Percentiles rank a stretch among this genome's conserved stretches.
Evolutionary conservation across 2,888 invertebrate genomes (phyloP).

Genomic region (Spodoptera picta): DNA sequence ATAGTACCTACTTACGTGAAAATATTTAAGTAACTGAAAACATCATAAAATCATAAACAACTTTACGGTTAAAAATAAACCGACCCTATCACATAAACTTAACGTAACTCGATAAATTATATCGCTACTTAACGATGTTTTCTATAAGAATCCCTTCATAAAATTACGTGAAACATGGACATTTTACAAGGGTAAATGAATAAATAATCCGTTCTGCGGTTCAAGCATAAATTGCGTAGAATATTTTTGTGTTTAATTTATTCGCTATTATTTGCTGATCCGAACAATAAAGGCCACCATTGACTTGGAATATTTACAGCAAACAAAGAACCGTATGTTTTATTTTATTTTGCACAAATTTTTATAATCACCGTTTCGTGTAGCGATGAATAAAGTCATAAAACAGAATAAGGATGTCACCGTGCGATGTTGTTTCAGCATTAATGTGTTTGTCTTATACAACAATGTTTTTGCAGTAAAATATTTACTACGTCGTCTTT

Average conservation of each 20-base stretch:
- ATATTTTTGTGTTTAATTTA: conserved; percentile 31
- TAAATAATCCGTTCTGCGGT: conserved; percentile 11
- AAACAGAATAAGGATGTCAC: conserved; percentile 34
- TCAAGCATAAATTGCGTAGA: conserved; percentile 10
- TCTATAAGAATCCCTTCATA: background rate
- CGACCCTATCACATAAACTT: background rate
- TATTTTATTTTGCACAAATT: conserved; percentile 27
- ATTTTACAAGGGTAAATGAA: conserved; percentile 5
- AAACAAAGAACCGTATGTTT: conserved; percentile 49
- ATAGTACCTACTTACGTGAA: no score
- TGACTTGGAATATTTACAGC: conserved; percentile 30
- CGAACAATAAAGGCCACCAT: conserved; percentile 43
- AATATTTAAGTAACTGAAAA: no score
- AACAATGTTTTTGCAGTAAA: conserved; percentile 12
- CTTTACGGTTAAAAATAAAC: background rate
- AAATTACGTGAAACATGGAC: conserved; percentile 7
- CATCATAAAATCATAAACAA: background rate
- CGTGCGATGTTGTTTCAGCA: conserved; percentile 16
- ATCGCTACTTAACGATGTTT: conserved; percentile 7
- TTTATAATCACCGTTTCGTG: conserved; percentile 47
- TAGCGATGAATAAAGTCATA: conserved; percentile 45
- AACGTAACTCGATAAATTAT: background rate
- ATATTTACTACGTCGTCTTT: background rate
- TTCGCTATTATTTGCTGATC: conserved; percentile 29
- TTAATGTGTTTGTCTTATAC: conserved; percentile 31